A percentile compares a stretch with the other conserved stretches of the same genome.
Evolutionary conservation across 2,113 vertebrate genomes (phyloP).

Genomic region (Climacteris rufus): DNA sequence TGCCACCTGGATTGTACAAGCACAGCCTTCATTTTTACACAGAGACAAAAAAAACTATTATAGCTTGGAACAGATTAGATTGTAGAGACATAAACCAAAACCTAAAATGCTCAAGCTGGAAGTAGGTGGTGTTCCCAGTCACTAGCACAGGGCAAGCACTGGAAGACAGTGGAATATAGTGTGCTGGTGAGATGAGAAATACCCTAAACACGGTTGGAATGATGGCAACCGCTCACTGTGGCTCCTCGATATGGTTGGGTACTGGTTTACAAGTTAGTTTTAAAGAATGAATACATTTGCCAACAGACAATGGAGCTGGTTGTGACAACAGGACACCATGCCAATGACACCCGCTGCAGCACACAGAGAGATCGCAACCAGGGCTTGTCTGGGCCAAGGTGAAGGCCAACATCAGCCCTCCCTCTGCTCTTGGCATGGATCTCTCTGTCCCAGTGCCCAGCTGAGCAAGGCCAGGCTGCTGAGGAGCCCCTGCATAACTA

Average conservation of each 20-base stretch:
- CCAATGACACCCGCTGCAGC: rapidly evolving
- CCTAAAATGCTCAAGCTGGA: not conserved
- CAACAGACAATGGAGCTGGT: not conserved
- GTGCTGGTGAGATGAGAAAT: not conserved
- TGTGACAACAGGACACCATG: rapidly evolving
- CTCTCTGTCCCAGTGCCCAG: not conserved
- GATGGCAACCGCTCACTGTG: not conserved
- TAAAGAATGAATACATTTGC: not conserved
- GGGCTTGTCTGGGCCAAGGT: not conserved
- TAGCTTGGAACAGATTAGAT: not conserved
- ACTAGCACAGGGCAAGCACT: not conserved
- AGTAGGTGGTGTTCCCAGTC: not conserved
- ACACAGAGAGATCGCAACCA: not conserved
- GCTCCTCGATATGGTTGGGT: not conserved
- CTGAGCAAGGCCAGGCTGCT: not conserved
- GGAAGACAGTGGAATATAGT: not conserved
- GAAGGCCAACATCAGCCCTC: not conserved
- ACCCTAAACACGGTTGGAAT: not conserved
- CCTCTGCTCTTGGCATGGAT: not conserved
- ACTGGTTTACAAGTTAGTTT: not conserved
- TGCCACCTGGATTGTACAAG: not conserved
- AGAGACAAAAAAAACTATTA: not conserved
- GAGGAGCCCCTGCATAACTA: not conserved
- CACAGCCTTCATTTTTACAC: not conserved
- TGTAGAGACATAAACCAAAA: not conserved